Evolutionary conservation across 2,113 vertebrate genomes (phyloP).

Genomic region (Opisthocomus hoazin): DNA sequence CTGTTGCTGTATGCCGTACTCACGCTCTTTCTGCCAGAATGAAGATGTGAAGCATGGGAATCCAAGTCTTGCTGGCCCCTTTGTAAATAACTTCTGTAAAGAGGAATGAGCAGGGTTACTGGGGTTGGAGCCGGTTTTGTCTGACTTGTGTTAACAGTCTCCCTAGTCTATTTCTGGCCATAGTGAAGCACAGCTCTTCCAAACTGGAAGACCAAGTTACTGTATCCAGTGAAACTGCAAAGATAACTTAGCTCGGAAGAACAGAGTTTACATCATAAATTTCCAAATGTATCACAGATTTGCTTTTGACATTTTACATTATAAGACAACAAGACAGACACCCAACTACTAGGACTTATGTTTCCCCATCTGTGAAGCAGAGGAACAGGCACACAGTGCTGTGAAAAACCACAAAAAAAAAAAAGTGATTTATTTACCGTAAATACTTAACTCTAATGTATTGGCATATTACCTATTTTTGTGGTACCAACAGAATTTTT

Average conservation of each 20-base stretch:
- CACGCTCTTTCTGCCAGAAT: background rate
- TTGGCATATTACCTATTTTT: background rate
- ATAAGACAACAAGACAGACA: background rate
- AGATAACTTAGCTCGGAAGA: background rate
- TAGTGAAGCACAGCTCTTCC: background rate
- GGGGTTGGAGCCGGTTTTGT: background rate
- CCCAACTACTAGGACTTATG: background rate
- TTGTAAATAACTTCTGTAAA: background rate
- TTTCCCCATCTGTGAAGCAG: background rate
- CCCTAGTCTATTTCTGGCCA: background rate
- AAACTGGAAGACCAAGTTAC: background rate
- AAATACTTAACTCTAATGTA: background rate
- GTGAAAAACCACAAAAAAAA: background rate
- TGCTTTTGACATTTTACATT: background rate
- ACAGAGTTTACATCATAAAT: background rate
- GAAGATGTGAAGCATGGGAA: background rate
- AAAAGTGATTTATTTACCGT: background rate
- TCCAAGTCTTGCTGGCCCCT: background rate
- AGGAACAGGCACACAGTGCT: background rate
- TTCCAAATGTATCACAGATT: background rate
- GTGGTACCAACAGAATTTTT: background rate
- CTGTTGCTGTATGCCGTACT: accelerated
- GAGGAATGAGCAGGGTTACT: background rate
- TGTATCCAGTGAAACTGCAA: background rate
- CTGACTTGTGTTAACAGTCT: background rate